Conservation (phyloP, 2,888 invertebrate species). For the Clepsis dumicolana region DNA sequence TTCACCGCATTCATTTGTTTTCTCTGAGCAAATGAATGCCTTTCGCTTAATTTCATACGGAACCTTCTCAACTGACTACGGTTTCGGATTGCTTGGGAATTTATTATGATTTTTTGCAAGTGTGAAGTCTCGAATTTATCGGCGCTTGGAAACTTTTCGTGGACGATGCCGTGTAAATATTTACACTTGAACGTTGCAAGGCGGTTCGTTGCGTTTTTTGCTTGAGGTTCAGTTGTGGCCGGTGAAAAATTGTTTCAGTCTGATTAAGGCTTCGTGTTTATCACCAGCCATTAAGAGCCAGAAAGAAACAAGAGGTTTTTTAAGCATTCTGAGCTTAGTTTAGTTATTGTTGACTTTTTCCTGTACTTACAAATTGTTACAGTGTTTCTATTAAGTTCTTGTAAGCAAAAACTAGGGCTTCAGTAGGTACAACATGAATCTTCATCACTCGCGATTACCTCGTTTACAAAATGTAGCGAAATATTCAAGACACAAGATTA, state of each 20-base stretch:
- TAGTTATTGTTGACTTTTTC: background rate
- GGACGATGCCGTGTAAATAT: slow-evolving; percentile 75
- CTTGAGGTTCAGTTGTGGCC: slow-evolving; percentile 69
- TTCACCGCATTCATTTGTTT: background rate
- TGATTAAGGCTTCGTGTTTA: slow-evolving; percentile 60
- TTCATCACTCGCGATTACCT: background rate
- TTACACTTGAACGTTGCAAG: slow-evolving; percentile 72
- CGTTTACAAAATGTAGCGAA: background rate
- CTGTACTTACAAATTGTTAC: no score
- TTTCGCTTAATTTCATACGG: slow-evolving; percentile 32
- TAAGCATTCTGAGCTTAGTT: background rate
- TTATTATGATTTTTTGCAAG: slow-evolving; percentile 67
- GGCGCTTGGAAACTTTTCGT: slow-evolving; percentile 76
- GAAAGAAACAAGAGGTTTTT: background rate
- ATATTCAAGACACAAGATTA: background rate
- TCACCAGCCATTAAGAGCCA: slow-evolving; percentile 44
- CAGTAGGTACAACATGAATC: no score
- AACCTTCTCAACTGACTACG: slow-evolving; percentile 33
- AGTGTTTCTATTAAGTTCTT: no score
- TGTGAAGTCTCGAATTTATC: slow-evolving; percentile 67
- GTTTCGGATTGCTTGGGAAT: slow-evolving; percentile 43
- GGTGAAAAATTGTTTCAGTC: slow-evolving; percentile 67
- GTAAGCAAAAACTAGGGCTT: no score
- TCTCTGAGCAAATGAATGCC: background rate
- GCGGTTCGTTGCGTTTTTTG: slow-evolving; percentile 68